These are phyloP conservation scores for Pyrocoelia pectoralis DNA, from an alignment of 2,888 invertebrate species.

Conservation along the genomic window DNA sequence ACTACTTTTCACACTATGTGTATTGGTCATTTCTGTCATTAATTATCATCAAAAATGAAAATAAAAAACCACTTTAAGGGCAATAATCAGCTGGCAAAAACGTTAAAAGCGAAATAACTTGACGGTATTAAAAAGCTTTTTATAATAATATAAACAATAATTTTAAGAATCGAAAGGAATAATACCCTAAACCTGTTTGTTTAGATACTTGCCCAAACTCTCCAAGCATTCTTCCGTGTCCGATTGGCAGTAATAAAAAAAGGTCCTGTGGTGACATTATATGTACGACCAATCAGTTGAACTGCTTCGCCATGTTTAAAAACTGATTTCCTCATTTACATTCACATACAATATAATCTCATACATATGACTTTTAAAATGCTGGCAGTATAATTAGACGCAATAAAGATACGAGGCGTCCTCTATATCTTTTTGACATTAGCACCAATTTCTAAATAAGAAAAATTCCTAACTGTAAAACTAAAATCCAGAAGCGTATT, in stretches of 20 bases:
- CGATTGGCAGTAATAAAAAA: conserved; percentile 17
- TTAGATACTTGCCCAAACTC: neutral
- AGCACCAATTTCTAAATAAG: neutral
- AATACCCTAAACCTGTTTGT: neutral
- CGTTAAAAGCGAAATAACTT: too few relatives aligned
- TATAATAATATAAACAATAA: neutral
- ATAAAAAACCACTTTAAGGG: too few relatives aligned
- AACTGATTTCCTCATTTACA: neutral
- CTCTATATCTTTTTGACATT: neutral
- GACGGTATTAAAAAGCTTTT: too few relatives aligned
- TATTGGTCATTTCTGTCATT: too few relatives aligned
- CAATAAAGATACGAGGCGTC: neutral
- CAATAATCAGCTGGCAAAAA: too few relatives aligned
- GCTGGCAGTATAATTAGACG: neutral
- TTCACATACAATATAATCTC: neutral
- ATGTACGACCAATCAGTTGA: conserved; percentile 18
- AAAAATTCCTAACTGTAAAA: neutral
- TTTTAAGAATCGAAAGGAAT: neutral
- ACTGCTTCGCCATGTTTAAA: neutral
- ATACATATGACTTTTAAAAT: neutral
- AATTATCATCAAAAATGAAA: too few relatives aligned
- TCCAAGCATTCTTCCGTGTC: neutral
- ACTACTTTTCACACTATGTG: too few relatives aligned
- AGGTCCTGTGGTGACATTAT: conserved; percentile 27
- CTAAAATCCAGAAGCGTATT: neutral